phyloP scores from a whole-genome alignment of 2,797 vertebrate genomes.

The Cyprinella venusta region DNA sequence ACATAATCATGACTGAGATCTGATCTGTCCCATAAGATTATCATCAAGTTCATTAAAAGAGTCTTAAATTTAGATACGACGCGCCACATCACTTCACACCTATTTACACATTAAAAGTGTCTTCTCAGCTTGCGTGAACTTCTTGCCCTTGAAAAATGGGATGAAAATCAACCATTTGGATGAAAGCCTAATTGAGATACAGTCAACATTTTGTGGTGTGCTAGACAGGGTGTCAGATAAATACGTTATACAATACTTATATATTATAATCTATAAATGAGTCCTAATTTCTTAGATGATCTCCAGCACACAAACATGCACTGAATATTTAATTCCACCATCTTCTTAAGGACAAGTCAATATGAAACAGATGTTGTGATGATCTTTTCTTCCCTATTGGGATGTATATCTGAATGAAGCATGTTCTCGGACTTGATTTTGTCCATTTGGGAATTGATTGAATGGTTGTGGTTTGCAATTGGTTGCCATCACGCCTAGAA shows the following conservation, averaged over 20 bases:
- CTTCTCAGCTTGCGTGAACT: conserved; percentile 14
- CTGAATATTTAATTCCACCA: neutral
- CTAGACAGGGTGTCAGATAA: neutral
- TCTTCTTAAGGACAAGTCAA: too few species aligned
- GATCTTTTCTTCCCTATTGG: neutral
- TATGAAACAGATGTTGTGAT: neutral
- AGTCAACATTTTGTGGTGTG: neutral
- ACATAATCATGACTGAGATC: neutral
- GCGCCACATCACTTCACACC: conserved; percentile 34
- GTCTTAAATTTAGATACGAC: neutral
- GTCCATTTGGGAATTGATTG: neutral
- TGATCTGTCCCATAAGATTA: neutral
- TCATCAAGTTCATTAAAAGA: conserved; percentile 24
- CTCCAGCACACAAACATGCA: neutral
- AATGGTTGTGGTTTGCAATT: neutral
- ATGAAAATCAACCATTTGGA: conserved; percentile 42
- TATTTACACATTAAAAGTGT: conserved; percentile 31
- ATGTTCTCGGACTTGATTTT: neutral
- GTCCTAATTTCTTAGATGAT: neutral
- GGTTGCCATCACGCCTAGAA: neutral
- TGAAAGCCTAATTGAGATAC: conserved; percentile 4
- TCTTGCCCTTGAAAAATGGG: conserved; percentile 20
- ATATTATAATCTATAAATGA: neutral
- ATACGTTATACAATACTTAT: neutral
- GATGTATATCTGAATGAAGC: neutral